Base-by-base conservation (phyloP, 2,113 vertebrate species). In the Triplophysa dalaica region DNA sequence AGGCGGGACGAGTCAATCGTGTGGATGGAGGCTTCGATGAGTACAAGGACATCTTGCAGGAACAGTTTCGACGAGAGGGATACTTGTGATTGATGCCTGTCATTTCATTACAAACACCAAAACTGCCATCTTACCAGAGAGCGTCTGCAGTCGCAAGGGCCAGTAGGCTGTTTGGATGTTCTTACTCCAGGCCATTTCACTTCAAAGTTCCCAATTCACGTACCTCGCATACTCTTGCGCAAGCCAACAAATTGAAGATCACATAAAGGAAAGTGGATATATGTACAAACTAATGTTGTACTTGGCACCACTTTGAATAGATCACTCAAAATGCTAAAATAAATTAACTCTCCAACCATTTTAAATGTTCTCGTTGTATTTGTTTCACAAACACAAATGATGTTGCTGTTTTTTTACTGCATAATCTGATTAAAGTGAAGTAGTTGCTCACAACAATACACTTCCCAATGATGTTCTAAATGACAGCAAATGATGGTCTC, bases 11-110 rank as follows among this genome's bases (percentile, higher is more conserved):
- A 0, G 93, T 99, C 11, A 89, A 88, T 1, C 93, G 96, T 13
- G 90, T 99, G 0, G 97, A 99, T 7, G 98, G 98, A 0, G 97
- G 98, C 65, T 99, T 99, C 1, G 96, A 98, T 70, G 96, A 99
- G 87, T 99, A 99, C 90, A 92, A 95, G 7, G 94, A 96, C 88
- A 95, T 98, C 89, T 92, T 99, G 84, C 94, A 97, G 77, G 97
- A 99, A 89, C 98, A 99, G 93, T 99, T 99, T 90, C 94, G 81
- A 78, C 97, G 94, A 75, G 98, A 99, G 82, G 98, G 98, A 29
- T 98, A 95, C 87, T 93, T 99, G 93, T 99, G 95, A 95, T 78
- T 22, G 26, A 13, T 54, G 73, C 62, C 7, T 0, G 8, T 52
- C n/a, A 3, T 67, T n/a, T 8, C 60, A 29, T 62, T 24, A 41